Percentiles rank a stretch among this genome's conserved stretches.
phyloP scores from a whole-genome alignment of 2,888 invertebrate genomes.

The Drosophila gaucha region DNA sequence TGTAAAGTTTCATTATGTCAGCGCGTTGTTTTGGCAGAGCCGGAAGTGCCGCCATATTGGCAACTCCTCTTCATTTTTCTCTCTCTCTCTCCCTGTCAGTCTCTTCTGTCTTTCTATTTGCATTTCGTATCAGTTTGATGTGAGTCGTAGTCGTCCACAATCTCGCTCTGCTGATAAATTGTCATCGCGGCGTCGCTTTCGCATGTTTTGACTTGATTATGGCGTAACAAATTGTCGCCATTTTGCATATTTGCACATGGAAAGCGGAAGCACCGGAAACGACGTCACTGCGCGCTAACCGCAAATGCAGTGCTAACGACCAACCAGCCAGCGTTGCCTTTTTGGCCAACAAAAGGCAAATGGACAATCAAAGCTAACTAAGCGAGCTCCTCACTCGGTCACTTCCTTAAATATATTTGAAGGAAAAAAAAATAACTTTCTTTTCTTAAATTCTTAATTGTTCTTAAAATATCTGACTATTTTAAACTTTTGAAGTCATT shows the following conservation, averaged over 20 bases:
- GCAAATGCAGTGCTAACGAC: slow-evolving; percentile 36
- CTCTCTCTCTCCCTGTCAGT: not conserved
- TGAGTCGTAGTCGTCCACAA: slow-evolving; percentile 4
- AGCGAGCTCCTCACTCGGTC: slow-evolving; percentile 1
- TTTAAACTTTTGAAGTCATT: not conserved
- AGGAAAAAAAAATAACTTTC: not conserved
- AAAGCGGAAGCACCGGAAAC: slow-evolving; percentile 44
- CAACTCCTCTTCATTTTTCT: slow-evolving; percentile 21
- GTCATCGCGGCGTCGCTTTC: slow-evolving; percentile 64
- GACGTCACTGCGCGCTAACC: slow-evolving; percentile 22
- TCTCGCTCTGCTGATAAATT: slow-evolving; percentile 62
- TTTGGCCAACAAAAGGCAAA: slow-evolving; percentile 20
- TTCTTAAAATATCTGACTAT: not conserved
- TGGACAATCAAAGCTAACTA: slow-evolving; percentile 39
- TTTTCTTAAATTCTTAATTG: not conserved
- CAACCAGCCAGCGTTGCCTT: slow-evolving; percentile 6
- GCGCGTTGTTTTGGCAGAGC: slow-evolving; percentile 48
- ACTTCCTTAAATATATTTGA: not conserved
- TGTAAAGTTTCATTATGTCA: slow-evolving; percentile 77
- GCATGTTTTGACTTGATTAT: slow-evolving; percentile 79
- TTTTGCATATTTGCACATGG: slow-evolving; percentile 67
- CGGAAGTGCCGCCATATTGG: slow-evolving; percentile 74
- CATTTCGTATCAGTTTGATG: slow-evolving; percentile 7
- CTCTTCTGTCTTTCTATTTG: not conserved
- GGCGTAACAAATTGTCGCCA: slow-evolving; percentile 78